These are phyloP conservation scores for Periophthalmodon schlosseri DNA, from an alignment of 2,113 vertebrate genomes.

Conservation along the genomic window DNA sequence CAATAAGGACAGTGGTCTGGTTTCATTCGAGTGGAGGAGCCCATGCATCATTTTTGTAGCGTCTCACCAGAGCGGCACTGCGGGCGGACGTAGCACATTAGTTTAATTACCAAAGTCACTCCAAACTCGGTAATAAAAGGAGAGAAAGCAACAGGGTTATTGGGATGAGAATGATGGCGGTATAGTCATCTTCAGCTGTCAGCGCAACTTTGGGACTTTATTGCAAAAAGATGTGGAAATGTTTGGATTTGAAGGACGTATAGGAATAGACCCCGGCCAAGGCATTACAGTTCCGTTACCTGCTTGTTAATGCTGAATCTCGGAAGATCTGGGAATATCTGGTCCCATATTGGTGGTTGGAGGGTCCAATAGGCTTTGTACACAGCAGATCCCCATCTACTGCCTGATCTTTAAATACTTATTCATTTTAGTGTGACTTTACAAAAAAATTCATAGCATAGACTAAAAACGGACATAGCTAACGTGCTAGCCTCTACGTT, in stretches of 20 bases:
- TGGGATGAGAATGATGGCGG: conserved; percentile 6
- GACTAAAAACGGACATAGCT: too few species aligned
- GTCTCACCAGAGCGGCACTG: conserved; percentile 33
- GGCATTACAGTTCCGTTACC: too few species aligned
- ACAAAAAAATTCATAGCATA: too few species aligned
- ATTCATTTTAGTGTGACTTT: too few species aligned
- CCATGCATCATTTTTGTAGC: conserved; percentile 63
- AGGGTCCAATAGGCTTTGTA: too few species aligned
- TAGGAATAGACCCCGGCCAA: too few species aligned
- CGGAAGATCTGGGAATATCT: too few species aligned
- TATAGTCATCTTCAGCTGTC: background rate
- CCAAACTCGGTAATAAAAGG: conserved; percentile 26
- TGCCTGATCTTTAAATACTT: too few species aligned
- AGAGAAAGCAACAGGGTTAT: background rate
- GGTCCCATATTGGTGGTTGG: too few species aligned
- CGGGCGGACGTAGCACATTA: conserved; percentile 41
- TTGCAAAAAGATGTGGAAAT: background rate
- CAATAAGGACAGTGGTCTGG: conserved; percentile 57
- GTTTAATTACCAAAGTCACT: conserved; percentile 52
- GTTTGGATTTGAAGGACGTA: background rate
- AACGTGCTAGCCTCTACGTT: too few species aligned
- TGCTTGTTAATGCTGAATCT: too few species aligned
- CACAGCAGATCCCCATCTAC: too few species aligned
- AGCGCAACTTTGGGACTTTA: background rate
- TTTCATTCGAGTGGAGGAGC: conserved; percentile 53